Conservation (phyloP, 2,888 invertebrate genomes). For the Saturnia pavonia region DNA sequence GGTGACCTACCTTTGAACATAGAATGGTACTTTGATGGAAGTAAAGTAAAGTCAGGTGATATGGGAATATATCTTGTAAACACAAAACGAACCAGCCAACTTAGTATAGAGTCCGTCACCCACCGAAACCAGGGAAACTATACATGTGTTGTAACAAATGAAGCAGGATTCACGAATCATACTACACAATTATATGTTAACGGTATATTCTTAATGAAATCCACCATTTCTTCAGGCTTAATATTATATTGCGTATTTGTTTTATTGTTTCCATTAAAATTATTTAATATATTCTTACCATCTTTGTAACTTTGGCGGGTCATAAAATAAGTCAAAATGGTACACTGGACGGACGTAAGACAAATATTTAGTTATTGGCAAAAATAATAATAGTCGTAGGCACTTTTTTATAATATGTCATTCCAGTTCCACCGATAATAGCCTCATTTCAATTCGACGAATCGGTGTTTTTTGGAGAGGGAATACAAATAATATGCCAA, state of each 20-base stretch:
- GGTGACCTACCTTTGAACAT: slow-evolving; percentile 90
- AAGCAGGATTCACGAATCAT: slow-evolving; percentile 79
- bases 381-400: slow-evolving; percentile 17
- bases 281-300: slow-evolving; percentile 30
- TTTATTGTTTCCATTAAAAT: not conserved
- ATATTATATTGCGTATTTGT: not conserved
- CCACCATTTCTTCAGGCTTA: slow-evolving; percentile 5
- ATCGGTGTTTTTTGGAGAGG: slow-evolving; percentile 81
- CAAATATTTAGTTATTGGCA: not conserved
- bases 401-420: slow-evolving; percentile 26
- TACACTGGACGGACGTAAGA: not conserved
- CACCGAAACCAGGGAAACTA: slow-evolving; percentile 84
- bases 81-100: slow-evolving; percentile 82
- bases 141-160: slow-evolving; percentile 83
- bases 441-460: slow-evolving; percentile 83
- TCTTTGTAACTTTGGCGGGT: slow-evolving; percentile 77
- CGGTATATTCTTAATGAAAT: slow-evolving; percentile 42
- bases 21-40: slow-evolving; percentile 84
- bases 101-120: slow-evolving; percentile 84
- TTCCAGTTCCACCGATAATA: slow-evolving; percentile 83
- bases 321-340: slow-evolving; percentile 47
- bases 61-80: slow-evolving; percentile 79
- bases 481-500: slow-evolving; percentile 82
- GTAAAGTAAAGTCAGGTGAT: slow-evolving; percentile 65
- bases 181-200: slow-evolving; percentile 81